A percentile compares a stretch with the other conserved stretches of the same genome.
phyloP scores from a whole-genome alignment of 2,797 vertebrate genomes.

The Smutsia temminckii region DNA sequence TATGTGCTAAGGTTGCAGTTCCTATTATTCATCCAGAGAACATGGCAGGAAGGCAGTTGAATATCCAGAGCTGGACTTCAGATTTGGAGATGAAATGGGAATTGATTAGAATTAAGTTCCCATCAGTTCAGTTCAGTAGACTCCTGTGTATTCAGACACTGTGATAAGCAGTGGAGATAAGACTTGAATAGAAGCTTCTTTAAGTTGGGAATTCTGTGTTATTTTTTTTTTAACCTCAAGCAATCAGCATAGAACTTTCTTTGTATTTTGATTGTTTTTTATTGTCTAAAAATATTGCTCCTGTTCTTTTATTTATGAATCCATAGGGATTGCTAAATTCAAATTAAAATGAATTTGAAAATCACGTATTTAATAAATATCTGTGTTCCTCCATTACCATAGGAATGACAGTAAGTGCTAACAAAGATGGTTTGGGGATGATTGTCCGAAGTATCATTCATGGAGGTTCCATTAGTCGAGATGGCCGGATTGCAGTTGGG shows the following conservation, averaged over 20 bases:
- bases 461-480: conserved; percentile 95
- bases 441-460: conserved; percentile 96
- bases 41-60: not conserved
- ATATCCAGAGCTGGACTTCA: not conserved
- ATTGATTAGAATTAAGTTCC: not conserved
- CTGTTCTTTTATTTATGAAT: not conserved
- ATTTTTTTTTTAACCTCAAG: not conserved
- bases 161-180: not conserved
- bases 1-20: not conserved
- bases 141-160: not conserved
- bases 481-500: conserved; percentile 93
- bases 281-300: not conserved
- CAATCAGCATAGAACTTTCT: not conserved
- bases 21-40: not conserved
- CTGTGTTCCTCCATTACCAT: not conserved
- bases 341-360: conserved; percentile 25
- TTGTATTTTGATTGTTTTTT: conserved; percentile 28
- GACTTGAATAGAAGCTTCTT: not conserved
- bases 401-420: conserved; percentile 98
- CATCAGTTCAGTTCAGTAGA: not conserved
- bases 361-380: not conserved
- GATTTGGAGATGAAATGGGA: not conserved
- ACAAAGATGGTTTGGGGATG: conserved; percentile 95
- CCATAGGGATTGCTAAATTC: not conserved
- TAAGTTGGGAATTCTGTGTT: not conserved